Evolutionary conservation across 2,797 vertebrate species (phyloP).

Genomic region (Eulemur rubriventer): DNA sequence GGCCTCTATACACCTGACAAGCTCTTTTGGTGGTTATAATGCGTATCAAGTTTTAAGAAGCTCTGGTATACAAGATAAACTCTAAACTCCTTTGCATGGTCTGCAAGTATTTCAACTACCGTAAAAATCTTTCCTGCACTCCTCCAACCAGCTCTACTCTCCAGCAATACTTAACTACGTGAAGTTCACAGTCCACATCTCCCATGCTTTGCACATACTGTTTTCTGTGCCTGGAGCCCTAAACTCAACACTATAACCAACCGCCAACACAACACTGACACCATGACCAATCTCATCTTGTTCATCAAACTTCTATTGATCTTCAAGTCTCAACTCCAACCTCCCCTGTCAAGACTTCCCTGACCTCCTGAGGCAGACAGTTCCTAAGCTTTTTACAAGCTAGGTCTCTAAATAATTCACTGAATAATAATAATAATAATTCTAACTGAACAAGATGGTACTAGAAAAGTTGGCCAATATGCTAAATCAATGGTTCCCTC

Average conservation of each 20-base stretch:
- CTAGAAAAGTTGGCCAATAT: background rate
- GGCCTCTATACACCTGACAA: background rate
- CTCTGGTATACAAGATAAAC: background rate
- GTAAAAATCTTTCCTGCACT: background rate
- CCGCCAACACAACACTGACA: background rate
- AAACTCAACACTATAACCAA: background rate
- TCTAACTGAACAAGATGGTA: background rate
- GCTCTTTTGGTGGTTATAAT: background rate
- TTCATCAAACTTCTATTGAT: background rate
- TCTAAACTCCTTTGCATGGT: background rate
- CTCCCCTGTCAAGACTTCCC: background rate
- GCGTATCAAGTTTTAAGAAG: conserved; percentile 16
- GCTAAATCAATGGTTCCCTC: background rate
- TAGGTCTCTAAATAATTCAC: background rate
- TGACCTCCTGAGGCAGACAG: background rate
- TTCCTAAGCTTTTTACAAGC: conserved; percentile 10
- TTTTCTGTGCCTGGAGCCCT: background rate
- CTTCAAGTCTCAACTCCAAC: background rate
- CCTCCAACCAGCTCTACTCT: background rate
- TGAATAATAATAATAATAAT: background rate
- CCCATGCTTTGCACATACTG: background rate
- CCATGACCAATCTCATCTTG: background rate
- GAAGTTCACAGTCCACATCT: background rate
- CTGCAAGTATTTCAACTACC: background rate
- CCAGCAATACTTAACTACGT: background rate